A percentile compares a stretch with the other conserved stretches of the same genome.
These are phyloP conservation scores for rat (Rattus norvegicus) DNA, from an alignment of 2,113 vertebrate genomes.

Conservation along the genomic window DNA sequence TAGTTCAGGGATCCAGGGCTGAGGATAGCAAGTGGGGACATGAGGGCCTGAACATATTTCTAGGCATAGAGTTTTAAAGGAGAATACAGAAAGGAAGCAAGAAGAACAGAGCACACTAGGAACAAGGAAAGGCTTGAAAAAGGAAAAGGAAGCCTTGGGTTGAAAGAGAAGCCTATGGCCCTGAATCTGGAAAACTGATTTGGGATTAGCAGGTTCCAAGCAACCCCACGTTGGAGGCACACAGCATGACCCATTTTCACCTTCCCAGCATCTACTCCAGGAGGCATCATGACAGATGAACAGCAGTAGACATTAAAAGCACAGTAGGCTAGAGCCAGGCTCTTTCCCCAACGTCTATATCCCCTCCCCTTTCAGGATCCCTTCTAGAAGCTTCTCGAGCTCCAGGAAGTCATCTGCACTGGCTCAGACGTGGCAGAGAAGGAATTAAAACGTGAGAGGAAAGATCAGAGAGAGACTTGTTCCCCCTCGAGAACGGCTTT, in stretches of 20 bases:
- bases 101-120: neutral
- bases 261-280: neutral
- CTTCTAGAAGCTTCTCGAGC: conserved; percentile 27
- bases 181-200: neutral
- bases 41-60: neutral
- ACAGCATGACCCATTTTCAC: neutral
- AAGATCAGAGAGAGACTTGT: conserved; percentile 67
- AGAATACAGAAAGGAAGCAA: neutral
- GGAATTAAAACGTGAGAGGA: conserved; percentile 67
- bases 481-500: conserved; percentile 68
- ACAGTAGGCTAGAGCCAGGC: neutral
- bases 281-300: neutral
- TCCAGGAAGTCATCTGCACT: conserved; percentile 55
- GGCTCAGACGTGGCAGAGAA: conserved; percentile 53
- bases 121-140: neutral
- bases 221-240: neutral
- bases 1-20: accelerated
- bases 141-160: neutral
- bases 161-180: neutral
- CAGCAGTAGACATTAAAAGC: neutral
- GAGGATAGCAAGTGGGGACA: neutral
- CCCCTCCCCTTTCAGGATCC: neutral
- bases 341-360: neutral
- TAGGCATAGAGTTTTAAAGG: neutral
- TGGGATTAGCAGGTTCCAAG: neutral